Evolutionary conservation across 2,888 invertebrate genomes (phyloP), one percentile per base, ranked within the genome.

Genomic region (Trichogramma evanescens): DNA sequence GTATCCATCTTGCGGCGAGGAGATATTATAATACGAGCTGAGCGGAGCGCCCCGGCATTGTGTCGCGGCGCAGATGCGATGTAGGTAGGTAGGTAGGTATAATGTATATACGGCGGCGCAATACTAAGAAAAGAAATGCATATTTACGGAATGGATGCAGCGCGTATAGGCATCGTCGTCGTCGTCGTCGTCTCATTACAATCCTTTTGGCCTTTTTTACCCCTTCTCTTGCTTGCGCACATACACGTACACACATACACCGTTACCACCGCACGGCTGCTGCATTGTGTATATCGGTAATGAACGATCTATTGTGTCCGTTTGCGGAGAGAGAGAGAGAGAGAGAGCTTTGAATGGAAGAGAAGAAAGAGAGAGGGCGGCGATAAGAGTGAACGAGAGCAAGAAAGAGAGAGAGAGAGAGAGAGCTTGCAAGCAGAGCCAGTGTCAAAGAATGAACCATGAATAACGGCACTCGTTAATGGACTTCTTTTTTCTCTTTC

Each of bases 241-340:
- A 39, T 6, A 48, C 8, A 48, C 13, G 42, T 13, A 10, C 48
- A 48, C n/a, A 10, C 10, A 13, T 6, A 39, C 46, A 26, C 46
- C n/a, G 26, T 26, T 26, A 26, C 26, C 26, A 2, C 26, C 26
- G 26, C 26, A 2, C 26, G 13, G 48, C 54, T 54, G 63, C 64
- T 56, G 65, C 66, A 64, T 63, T 54, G 68, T 48, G 50, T 57
- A 55, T 72, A 75, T 74, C 75, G 71, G 72, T 75, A 75, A 75
- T 74, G 75, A 75, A 75, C 73, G 72, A 74, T 74, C 75, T 69
- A 75, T 75, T 75, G 75, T 75, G 72, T 66, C 68, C 69, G 66
- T 49, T 50, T 60, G 52, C 51, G 43, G 50, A 45, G 38, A 45
- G 49, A 45, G 41, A 45, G n/a, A 26, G 48, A 61, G 50, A 57